Conservation (phyloP, 2,888 invertebrate species). For the Diarsia mendica region DNA sequence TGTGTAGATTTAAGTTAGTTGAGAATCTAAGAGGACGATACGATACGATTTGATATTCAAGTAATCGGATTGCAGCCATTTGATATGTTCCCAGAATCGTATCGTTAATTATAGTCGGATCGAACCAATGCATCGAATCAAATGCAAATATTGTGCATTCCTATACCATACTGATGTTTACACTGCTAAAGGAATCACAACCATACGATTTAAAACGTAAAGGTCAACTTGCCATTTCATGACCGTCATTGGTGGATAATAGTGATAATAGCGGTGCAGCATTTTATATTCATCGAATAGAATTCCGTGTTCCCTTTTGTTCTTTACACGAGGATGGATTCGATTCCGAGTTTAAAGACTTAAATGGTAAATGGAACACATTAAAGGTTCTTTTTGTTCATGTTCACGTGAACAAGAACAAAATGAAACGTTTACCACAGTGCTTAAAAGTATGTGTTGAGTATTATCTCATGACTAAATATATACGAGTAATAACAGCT, state of each 20-base stretch:
- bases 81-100: not conserved
- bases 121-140: not conserved
- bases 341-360: slow-evolving; percentile 1
- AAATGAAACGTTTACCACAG: not conserved
- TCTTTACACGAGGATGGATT: slow-evolving; percentile 6
- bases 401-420: too few species aligned
- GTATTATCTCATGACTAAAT: not conserved
- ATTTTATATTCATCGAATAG: slow-evolving; percentile 33
- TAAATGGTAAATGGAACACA: slow-evolving; percentile 1
- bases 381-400: not conserved
- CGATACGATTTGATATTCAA: not conserved
- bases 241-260: slow-evolving; percentile 46
- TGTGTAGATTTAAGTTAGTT: not conserved
- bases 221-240: slow-evolving; percentile 53
- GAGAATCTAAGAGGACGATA: not conserved
- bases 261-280: slow-evolving; percentile 38
- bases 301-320: slow-evolving; percentile 25
- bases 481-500: not conserved
- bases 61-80: not conserved
- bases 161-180: slow-evolving; percentile 29
- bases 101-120: not conserved
- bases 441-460: not conserved
- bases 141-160: not conserved
- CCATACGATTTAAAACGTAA: slow-evolving; percentile 35
- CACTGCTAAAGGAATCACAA: slow-evolving; percentile 46